Conservation (phyloP, 2,113 vertebrate genomes). For the Myotis brandtii region DNA sequence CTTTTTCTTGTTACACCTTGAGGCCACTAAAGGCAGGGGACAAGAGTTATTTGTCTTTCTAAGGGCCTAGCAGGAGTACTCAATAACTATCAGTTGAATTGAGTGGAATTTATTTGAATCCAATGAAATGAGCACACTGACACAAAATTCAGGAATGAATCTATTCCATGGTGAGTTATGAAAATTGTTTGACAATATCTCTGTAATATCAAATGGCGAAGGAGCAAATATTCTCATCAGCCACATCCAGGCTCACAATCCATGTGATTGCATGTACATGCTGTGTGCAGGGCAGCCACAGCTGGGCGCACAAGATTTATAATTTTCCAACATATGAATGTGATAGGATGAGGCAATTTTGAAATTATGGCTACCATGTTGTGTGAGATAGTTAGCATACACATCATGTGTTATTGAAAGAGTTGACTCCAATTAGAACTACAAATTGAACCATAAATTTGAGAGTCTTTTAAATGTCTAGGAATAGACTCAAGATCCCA, state of each 20-base stretch:
- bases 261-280: background rate
- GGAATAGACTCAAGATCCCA: background rate
- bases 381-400: background rate
- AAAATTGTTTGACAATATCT: background rate
- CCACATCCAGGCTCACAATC: background rate
- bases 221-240: background rate
- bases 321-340: background rate
- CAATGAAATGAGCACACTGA: background rate
- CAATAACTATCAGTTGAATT: background rate
- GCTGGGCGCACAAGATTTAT: background rate
- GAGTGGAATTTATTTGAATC: conserved; percentile 24
- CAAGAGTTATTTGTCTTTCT: conserved; percentile 8
- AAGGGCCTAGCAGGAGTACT: background rate
- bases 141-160: background rate
- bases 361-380: conserved; percentile 13
- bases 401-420: background rate
- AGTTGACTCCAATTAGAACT: background rate
- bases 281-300: background rate
- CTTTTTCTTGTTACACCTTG: background rate
- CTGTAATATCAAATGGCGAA: background rate
- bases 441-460: background rate
- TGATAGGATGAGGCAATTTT: conserved; percentile 30
- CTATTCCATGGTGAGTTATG: background rate
- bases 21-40: background rate
- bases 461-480: background rate